These are phyloP conservation scores for Hippopotamus amphibius DNA, from an alignment of 2,113 vertebrate species.

Conservation along the genomic window DNA sequence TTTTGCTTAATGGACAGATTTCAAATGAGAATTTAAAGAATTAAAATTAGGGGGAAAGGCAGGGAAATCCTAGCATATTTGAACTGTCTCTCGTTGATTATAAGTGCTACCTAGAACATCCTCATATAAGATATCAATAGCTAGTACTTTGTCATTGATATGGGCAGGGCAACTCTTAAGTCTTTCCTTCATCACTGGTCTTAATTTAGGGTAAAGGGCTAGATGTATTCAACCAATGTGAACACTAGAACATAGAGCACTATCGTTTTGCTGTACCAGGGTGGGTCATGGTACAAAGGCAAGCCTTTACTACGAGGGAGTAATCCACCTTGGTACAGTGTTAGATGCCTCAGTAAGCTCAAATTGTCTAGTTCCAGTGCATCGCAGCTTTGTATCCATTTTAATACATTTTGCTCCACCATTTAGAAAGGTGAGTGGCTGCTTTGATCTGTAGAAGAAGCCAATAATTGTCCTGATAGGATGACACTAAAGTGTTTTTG, in stretches of 20 bases:
- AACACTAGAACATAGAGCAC: background rate
- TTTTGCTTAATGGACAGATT: slow-evolving; percentile 49
- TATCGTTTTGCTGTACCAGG: slow-evolving; percentile 15
- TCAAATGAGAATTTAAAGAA: slow-evolving; percentile 55
- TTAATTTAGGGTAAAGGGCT: slow-evolving; percentile 36
- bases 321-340: slow-evolving; percentile 60
- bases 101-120: slow-evolving; percentile 5
- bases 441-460: slow-evolving; percentile 69
- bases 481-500: slow-evolving; percentile 58
- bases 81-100: background rate
- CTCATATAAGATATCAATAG: background rate
- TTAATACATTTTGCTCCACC: slow-evolving; percentile 69
- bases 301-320: slow-evolving; percentile 29
- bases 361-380: slow-evolving; percentile 56
- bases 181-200: slow-evolving; percentile 9
- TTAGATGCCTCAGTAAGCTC: slow-evolving; percentile 57
- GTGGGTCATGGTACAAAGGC: slow-evolving; percentile 51
- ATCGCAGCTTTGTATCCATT: slow-evolving; percentile 65
- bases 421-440: slow-evolving; percentile 71
- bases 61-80: slow-evolving; percentile 17
- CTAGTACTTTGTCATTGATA: slow-evolving; percentile 19
- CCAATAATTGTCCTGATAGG: slow-evolving; percentile 71
- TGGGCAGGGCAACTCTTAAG: background rate
- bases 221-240: background rate
- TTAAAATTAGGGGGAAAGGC: slow-evolving; percentile 33